Conservation (phyloP, 37 sponge, comb jelly and placozoan species). For the Halichondria panicea region DNA sequence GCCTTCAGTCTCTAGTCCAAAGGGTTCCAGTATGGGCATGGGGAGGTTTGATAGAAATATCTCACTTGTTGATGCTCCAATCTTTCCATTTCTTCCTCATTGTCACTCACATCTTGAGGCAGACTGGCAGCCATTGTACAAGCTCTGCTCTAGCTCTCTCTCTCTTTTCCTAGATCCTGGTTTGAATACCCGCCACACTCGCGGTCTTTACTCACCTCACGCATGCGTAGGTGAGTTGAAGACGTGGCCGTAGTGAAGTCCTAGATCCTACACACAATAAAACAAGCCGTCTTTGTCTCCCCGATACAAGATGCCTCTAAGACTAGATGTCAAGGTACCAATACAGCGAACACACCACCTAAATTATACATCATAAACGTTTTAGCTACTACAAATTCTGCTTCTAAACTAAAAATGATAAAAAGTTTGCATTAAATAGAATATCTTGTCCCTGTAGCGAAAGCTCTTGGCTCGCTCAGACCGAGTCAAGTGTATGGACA, state of each 20-base stretch:
- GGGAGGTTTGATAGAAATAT: background rate
- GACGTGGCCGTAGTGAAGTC: slow-evolving; percentile 9
- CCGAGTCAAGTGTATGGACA: slow-evolving; percentile 93
- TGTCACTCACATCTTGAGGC: too few species aligned
- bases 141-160: too few species aligned
- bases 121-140: too few species aligned
- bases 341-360: background rate
- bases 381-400: background rate
- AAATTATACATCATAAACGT: background rate
- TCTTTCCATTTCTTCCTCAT: slow-evolving; percentile 27
- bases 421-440: slow-evolving; percentile 21
- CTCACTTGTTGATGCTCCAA: slow-evolving; percentile 29
- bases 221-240: slow-evolving; percentile 1
- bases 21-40: background rate
- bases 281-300: background rate
- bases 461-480: slow-evolving; percentile 94
- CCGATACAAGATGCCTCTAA: slow-evolving; percentile 70
- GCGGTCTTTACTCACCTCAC: background rate
- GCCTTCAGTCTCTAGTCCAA: slow-evolving; percentile 72
- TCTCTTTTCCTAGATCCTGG: slow-evolving; percentile 5
- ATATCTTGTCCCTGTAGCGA: slow-evolving; percentile 49
- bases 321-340: slow-evolving; percentile 83
- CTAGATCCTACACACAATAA: too few species aligned
- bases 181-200: slow-evolving; percentile 2
- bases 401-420: background rate